Percentiles rank a stretch among this genome's conserved stretches.
These are phyloP conservation scores for Trichonephila inaurata DNA, from an alignment of 1,140 invertebrate genomes.

Conservation along the genomic window DNA sequence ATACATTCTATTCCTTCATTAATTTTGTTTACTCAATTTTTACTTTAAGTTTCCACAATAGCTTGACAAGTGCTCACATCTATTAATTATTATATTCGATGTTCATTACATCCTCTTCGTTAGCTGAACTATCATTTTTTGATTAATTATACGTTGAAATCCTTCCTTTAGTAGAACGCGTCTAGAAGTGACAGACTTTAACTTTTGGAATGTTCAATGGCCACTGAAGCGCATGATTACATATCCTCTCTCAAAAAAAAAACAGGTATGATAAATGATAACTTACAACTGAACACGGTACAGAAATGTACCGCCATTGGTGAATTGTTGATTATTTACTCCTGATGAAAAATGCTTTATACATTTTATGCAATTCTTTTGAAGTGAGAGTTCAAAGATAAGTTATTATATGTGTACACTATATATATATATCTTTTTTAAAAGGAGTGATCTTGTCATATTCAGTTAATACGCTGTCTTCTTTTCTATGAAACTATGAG, in stretches of 20 bases:
- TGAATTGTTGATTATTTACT: constrained; percentile 10
- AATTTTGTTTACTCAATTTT: neutral
- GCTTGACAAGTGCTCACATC: constrained; percentile 8
- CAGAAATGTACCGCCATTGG: neutral
- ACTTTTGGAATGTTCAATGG: neutral
- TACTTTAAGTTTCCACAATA: neutral
- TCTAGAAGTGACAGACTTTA: neutral
- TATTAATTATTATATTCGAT: neutral
- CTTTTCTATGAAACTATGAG: too few species aligned
- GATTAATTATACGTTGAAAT: constrained; percentile 25
- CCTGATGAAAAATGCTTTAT: neutral
- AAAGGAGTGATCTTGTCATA: too few species aligned
- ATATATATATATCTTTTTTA: too few species aligned
- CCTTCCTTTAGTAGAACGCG: neutral
- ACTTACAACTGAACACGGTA: neutral
- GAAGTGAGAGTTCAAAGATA: too few species aligned
- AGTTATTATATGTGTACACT: too few species aligned
- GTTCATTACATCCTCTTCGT: constrained; percentile 5
- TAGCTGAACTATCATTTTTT: constrained; percentile 26
- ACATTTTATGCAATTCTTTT: neutral
- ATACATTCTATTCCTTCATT: neutral
- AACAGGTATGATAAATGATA: constrained; percentile 24
- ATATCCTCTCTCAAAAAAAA: neutral
- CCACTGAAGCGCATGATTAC: neutral
- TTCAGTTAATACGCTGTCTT: too few species aligned